Evolutionary conservation across 1,140 invertebrate species (phyloP).

Genomic region (Lycorma delicatula): DNA sequence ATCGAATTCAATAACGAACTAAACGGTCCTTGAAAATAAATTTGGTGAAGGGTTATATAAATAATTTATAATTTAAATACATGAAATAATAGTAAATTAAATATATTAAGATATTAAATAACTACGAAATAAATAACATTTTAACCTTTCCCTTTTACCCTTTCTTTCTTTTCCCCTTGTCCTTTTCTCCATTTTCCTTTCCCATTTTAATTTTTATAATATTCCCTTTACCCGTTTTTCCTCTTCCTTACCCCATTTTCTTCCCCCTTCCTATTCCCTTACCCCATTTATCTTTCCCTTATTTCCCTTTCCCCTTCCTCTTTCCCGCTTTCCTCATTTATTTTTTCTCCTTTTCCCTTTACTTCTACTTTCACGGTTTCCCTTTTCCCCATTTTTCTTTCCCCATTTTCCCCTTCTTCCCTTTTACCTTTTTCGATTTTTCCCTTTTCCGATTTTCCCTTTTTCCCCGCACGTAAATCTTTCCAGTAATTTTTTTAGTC

Average conservation of each 20-base stretch:
- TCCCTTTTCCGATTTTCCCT: no score
- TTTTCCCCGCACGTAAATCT: no score
- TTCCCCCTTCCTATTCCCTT: not conserved
- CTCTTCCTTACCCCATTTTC: not conserved
- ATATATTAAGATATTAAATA: no score
- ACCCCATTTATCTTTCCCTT: not conserved
- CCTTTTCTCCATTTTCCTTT: not conserved
- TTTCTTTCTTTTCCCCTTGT: not conserved
- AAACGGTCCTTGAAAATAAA: no score
- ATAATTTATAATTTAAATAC: no score
- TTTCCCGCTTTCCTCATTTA: not conserved
- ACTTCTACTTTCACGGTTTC: no score
- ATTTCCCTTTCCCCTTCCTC: not conserved
- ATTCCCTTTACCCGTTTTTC: not conserved
- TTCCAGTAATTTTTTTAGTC: no score
- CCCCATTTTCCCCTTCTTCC: not conserved
- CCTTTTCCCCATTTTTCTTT: not conserved
- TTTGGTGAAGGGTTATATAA: no score
- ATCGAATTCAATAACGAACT: no score
- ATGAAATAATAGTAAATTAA: no score
- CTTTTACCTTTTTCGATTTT: no score
- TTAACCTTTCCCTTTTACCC: not conserved
- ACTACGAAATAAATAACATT: no score
- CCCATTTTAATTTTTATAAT: not conserved
- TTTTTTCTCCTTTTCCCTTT: not conserved